phyloP scores from a whole-genome alignment of 2,797 vertebrate species.

The Alauda arvensis region DNA sequence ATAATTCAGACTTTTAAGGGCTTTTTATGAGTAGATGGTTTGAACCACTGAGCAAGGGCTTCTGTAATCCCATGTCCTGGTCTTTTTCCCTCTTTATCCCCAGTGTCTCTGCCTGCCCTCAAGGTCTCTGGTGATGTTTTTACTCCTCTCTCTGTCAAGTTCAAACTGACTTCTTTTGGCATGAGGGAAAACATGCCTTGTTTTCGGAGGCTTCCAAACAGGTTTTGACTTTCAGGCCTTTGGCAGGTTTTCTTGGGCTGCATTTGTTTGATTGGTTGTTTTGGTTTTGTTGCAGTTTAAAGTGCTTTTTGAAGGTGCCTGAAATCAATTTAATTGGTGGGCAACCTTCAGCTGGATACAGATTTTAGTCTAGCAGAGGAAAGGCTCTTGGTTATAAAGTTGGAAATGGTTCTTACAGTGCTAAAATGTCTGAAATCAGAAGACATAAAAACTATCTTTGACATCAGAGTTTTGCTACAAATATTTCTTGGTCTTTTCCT shows the following conservation, averaged over 20 bases:
- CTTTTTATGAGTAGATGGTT: background rate
- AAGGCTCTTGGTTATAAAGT: background rate
- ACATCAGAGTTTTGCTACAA: background rate
- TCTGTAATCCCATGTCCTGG: background rate
- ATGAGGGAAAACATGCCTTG: background rate
- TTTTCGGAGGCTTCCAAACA: background rate
- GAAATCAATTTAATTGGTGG: background rate
- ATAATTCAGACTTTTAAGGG: background rate
- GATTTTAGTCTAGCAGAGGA: background rate
- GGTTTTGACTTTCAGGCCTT: background rate
- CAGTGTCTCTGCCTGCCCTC: background rate
- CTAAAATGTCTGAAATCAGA: background rate
- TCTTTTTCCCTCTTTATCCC: background rate
- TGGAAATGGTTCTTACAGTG: background rate
- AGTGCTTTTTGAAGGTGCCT: background rate
- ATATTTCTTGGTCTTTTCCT: background rate
- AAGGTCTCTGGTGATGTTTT: background rate
- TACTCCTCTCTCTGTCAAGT: background rate
- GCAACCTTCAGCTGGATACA: background rate
- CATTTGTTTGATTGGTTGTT: background rate
- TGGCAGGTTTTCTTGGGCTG: background rate
- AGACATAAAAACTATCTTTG: background rate
- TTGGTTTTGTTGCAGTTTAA: background rate
- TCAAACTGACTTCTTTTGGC: background rate
- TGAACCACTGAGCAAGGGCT: background rate